Conservation (phyloP, 2,888 invertebrate species). For the Zootermopsis nevadensis region DNA sequence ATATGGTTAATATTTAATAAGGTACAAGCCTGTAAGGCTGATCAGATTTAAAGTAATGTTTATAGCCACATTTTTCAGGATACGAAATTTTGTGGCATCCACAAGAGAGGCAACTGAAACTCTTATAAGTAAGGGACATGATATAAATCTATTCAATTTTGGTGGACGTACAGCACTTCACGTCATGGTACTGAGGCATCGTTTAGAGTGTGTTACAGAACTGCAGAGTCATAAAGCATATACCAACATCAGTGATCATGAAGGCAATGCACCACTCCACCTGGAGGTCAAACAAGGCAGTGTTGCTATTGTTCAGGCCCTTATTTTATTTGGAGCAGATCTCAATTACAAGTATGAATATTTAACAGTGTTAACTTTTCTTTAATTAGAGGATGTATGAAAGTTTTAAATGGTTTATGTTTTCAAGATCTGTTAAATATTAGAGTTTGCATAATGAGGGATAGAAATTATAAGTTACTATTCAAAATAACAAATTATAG, state of each 20-base stretch:
- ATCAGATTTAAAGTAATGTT: too few relatives aligned
- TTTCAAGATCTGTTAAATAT: too few relatives aligned
- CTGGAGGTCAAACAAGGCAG: conserved; percentile 79
- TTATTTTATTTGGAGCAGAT: conserved; percentile 89
- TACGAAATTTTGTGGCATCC: conserved; percentile 87
- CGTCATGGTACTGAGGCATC: conserved; percentile 77
- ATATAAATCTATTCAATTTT: conserved; percentile 86
- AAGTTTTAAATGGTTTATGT: too few relatives aligned
- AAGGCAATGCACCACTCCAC: conserved; percentile 90
- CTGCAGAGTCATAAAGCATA: conserved; percentile 83
- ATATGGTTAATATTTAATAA: too few relatives aligned
- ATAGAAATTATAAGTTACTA: too few relatives aligned
- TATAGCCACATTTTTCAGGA: conserved; percentile 72
- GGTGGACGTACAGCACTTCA: conserved; percentile 86
- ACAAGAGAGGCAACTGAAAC: conserved; percentile 85
- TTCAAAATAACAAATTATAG: too few relatives aligned
- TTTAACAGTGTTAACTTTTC: not conserved
- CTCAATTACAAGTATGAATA: conserved; percentile 66
- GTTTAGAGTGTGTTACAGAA: conserved; percentile 85
- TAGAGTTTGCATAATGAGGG: too few relatives aligned
- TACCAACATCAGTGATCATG: conserved; percentile 78
- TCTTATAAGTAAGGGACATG: conserved; percentile 84
- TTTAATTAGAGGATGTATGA: not conserved
- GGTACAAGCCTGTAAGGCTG: too few relatives aligned
- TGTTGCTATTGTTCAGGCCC: conserved; percentile 77